Evolutionary conservation across 2,113 vertebrate genomes (phyloP).

Genomic region (Plectropomus leopardus): DNA sequence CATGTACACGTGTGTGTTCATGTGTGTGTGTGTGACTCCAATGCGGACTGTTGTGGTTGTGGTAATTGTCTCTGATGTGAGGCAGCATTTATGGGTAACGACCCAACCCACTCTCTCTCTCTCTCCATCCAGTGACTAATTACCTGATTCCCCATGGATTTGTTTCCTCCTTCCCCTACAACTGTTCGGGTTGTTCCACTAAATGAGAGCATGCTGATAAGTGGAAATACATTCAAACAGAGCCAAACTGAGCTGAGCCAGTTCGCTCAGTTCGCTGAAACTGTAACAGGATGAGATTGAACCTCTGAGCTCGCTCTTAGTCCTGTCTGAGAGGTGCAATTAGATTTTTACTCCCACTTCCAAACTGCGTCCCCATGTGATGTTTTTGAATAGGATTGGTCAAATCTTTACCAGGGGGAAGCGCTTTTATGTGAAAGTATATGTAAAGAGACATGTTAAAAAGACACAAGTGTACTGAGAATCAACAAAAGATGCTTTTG

Average conservation of each 20-base stretch:
- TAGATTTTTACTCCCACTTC: not conserved
- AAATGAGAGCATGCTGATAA: conserved; percentile 76
- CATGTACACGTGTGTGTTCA: conserved; percentile 4
- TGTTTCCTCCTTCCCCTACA: conserved; percentile 78
- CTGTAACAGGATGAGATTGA: conserved; percentile 4
- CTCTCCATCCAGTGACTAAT: conserved; percentile 77
- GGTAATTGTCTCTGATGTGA: conserved; percentile 79
- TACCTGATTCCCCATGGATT: conserved; percentile 80
- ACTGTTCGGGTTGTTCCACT: conserved; percentile 76
- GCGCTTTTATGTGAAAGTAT: not conserved
- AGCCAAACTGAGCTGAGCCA: conserved; percentile 56
- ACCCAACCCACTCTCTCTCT: conserved; percentile 60
- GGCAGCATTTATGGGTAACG: conserved; percentile 73
- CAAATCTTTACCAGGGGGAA: not conserved
- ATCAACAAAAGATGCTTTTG: not conserved
- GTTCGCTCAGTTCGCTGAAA: conserved; percentile 18
- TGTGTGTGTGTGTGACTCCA: conserved; percentile 41
- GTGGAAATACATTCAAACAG: conserved; percentile 54
- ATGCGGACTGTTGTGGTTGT: conserved; percentile 77
- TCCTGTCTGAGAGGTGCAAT: not conserved
- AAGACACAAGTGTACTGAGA: not conserved
- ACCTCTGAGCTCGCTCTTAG: not conserved
- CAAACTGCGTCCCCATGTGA: not conserved
- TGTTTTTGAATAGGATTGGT: not conserved
- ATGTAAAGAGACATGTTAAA: not conserved